A percentile compares a stretch with the other conserved stretches of the same genome.
These are phyloP conservation scores for Platichthys flesus DNA, from an alignment of 2,113 vertebrate genomes.

Conservation along the genomic window DNA sequence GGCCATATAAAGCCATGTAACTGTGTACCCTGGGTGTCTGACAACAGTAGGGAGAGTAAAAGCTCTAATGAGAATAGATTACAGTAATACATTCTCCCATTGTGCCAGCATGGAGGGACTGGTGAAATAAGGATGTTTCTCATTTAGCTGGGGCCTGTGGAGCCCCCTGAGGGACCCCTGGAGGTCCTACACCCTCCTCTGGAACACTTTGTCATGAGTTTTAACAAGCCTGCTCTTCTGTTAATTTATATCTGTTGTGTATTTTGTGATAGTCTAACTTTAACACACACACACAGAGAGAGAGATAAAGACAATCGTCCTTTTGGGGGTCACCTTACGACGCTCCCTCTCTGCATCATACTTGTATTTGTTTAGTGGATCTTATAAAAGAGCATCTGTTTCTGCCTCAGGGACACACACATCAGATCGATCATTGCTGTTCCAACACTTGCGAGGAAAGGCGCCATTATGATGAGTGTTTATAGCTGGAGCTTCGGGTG, in stretches of 20 bases:
- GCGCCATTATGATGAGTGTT: slow-evolving; percentile 46
- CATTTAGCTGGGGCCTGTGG: slow-evolving; percentile 36
- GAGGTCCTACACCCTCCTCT: slow-evolving; percentile 31
- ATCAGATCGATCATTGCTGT: slow-evolving; percentile 67
- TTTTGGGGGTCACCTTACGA: not conserved
- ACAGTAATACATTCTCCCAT: slow-evolving; percentile 47
- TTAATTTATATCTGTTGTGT: not conserved
- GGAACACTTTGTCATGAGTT: slow-evolving; percentile 21
- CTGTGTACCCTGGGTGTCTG: slow-evolving; percentile 42
- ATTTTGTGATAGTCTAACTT: not conserved
- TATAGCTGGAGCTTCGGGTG: slow-evolving; percentile 39
- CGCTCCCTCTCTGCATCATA: not conserved
- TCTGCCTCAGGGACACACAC: slow-evolving; percentile 53
- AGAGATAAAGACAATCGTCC: not conserved
- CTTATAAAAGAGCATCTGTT: slow-evolving; percentile 53
- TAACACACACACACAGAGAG: too few species aligned
- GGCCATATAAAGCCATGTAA: slow-evolving; percentile 27
- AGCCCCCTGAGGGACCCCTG: slow-evolving; percentile 12
- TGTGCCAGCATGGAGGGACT: slow-evolving; percentile 41
- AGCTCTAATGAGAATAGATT: slow-evolving; percentile 60
- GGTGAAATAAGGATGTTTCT: slow-evolving; percentile 49
- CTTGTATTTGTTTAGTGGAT: slow-evolving; percentile 25
- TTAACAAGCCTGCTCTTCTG: not conserved
- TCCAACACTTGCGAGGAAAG: slow-evolving; percentile 57
- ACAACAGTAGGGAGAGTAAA: slow-evolving; percentile 45